A percentile compares a stretch with the other conserved stretches of the same genome.
phyloP scores from a whole-genome alignment of 2,113 vertebrate genomes.

The Dunckerocampus dactyliophorus region DNA sequence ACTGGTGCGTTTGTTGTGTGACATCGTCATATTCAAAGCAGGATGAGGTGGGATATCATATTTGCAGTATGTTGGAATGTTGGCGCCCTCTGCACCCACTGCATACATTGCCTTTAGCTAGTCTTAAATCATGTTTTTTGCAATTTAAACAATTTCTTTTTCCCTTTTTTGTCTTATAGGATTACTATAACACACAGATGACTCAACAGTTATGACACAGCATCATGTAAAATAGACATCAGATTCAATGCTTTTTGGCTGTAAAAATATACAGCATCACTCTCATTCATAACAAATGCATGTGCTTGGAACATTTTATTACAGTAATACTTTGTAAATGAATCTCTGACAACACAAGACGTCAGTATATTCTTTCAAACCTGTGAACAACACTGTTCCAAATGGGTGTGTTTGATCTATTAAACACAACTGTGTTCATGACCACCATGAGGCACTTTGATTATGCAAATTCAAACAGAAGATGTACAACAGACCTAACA shows the following conservation, averaged over 20 bases:
- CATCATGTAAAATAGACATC: background rate
- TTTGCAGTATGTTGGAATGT: no score
- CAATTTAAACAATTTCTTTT: no score
- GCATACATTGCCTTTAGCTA: no score
- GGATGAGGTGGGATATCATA: no score
- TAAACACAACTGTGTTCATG: slow-evolving; percentile 19
- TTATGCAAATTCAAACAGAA: slow-evolving; percentile 48
- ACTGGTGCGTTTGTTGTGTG: no score
- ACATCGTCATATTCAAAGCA: no score
- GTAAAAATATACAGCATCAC: slow-evolving; percentile 6
- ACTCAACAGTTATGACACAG: no score
- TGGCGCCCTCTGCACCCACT: no score
- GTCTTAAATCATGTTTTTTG: no score
- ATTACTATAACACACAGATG: no score
- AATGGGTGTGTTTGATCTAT: slow-evolving; percentile 21
- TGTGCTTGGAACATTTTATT: slow-evolving; percentile 70
- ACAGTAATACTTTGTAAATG: slow-evolving; percentile 66
- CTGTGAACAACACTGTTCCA: slow-evolving; percentile 37
- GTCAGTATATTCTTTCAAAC: slow-evolving; percentile 40
- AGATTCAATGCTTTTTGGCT: background rate
- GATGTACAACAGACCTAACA: slow-evolving; percentile 31
- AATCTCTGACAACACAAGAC: slow-evolving; percentile 55
- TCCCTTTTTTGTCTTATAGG: no score
- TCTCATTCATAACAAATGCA: slow-evolving; percentile 20
- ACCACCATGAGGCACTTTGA: slow-evolving; percentile 54